Base-by-base conservation (phyloP, 2,888 invertebrate genomes). In the Diachrysia chrysitis region DNA sequence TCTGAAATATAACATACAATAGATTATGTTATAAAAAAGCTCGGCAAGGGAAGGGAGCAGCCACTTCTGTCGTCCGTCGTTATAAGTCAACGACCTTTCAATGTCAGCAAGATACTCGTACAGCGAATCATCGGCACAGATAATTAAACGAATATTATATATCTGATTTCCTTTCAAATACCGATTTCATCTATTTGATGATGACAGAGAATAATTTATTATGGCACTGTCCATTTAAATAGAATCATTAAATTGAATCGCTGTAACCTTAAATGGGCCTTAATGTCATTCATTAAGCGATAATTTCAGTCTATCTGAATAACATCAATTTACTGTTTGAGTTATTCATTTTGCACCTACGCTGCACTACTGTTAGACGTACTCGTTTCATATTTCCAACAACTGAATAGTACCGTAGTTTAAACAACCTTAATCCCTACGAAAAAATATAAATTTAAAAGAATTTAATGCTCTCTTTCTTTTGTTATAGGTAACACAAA, bases 21-120 rank as follows among this genome's bases (percentile, higher is more conserved):
- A 76, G 76, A 67, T 73, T 60, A 73, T 69, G 68, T 67, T 74
- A 71, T 71, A 86, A 83, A 83, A 83, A 86, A 85, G 79, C 79
- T 79, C 64, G 61, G 68, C 82, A 84, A 87, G 86, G 85, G 88
- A 90, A 91, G 89, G 90, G 90, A 88, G 88, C 83, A 84, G 77
- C 85, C 84, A 86, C 89, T 85, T 84, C 83, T 85, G 85, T 81
- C 85, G 88, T 86, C 85, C 85, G 88, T 84, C 85, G 83, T 87
- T 85, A 84, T 85, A 88, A 88, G 94, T 93, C 93, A 93, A 92
- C 84, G 91, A 94, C 89, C 94, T 91, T 87, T 94, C 93, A 94
- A 94, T 93, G 94, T 93, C 93, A 92, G 87, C 87, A 76, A 84
- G 88, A 87, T 85, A 87, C 87, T 88, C 85, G 85, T 79, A 86